phyloP scores from a whole-genome alignment of 2,888 invertebrate species.

The Eupithecia pulchellata region DNA sequence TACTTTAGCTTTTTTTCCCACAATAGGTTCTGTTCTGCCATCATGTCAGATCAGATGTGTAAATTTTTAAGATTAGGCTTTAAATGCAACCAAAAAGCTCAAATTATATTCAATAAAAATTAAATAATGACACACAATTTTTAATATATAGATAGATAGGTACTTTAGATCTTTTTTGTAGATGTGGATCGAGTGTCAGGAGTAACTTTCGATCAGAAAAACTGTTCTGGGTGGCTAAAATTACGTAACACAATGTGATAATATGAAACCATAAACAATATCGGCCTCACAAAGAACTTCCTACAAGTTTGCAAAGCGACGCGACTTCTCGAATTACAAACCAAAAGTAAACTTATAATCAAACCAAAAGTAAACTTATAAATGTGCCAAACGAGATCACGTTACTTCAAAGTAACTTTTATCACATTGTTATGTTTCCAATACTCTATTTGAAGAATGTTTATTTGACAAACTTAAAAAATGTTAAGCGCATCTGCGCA shows the following conservation, averaged over 20 bases:
- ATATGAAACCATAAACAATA: conserved; percentile 35
- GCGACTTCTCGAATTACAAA: conserved; percentile 38
- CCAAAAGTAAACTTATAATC: conserved; percentile 17
- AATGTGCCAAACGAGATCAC: conserved; percentile 13
- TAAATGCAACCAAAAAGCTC: not conserved
- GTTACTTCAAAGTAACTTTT: conserved; percentile 29
- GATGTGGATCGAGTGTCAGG: not conserved
- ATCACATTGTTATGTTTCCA: conserved; percentile 8
- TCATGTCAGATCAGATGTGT: too few relatives aligned
- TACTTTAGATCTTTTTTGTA: too few relatives aligned
- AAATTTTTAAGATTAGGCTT: not conserved
- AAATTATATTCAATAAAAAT: not conserved
- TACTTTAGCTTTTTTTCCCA: not conserved
- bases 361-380: conserved; percentile 18
- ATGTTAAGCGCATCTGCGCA: conserved; percentile 10
- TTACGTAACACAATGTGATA: conserved; percentile 24
- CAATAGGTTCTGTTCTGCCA: not conserved
- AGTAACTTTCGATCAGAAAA: not conserved
- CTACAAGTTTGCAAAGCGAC: conserved; percentile 35
- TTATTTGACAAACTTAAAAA: conserved; percentile 4
- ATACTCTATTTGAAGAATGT: not conserved
- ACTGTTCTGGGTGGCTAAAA: not conserved
- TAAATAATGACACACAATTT: not conserved
- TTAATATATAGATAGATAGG: not conserved
- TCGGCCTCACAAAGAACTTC: conserved; percentile 31